Percentiles rank a stretch among this genome's conserved stretches.
phyloP scores from a whole-genome alignment of 2,113 vertebrate genomes.

The Dasyurus viverrinus region DNA sequence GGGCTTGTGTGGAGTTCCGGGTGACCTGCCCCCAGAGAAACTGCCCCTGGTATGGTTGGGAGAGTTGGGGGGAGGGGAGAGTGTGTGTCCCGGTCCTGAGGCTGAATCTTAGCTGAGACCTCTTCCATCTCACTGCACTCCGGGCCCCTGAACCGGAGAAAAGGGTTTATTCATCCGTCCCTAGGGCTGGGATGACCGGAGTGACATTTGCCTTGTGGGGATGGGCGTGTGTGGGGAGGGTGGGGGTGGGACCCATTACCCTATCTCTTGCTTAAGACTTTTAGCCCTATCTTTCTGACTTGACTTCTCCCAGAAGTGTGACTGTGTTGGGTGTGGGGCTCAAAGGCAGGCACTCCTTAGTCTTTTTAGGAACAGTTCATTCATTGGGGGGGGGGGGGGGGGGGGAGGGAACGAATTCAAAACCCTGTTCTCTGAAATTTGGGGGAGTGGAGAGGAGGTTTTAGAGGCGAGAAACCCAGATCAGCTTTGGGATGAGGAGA shows the following conservation, averaged over 20 bases:
- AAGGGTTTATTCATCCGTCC: not conserved
- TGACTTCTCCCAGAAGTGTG: not conserved
- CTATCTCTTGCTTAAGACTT: not conserved
- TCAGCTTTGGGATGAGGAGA: not conserved
- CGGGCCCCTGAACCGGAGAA: not conserved
- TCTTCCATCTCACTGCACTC: constrained; percentile 21
- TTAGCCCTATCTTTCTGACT: not conserved
- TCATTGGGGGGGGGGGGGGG: too few species aligned
- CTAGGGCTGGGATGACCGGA: not conserved
- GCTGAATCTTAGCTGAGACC: constrained; percentile 7
- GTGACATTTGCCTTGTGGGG: not conserved
- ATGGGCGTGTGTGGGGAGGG: not conserved
- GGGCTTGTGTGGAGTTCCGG: not conserved
- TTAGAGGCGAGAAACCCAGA: not conserved
- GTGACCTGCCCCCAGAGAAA: not conserved
- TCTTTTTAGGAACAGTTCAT: not conserved
- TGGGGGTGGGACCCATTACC: not conserved
- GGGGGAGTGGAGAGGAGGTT: not conserved
- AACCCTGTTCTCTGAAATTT: not conserved
- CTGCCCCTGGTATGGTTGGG: not conserved
- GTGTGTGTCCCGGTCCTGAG: not conserved
- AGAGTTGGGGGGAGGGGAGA: not conserved
- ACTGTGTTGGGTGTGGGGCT: not conserved
- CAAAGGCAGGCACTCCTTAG: not conserved
- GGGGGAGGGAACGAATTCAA: too few species aligned